Conservation (phyloP, 23 tunicate genomes). For the Aplidium turbinatum region DNA sequence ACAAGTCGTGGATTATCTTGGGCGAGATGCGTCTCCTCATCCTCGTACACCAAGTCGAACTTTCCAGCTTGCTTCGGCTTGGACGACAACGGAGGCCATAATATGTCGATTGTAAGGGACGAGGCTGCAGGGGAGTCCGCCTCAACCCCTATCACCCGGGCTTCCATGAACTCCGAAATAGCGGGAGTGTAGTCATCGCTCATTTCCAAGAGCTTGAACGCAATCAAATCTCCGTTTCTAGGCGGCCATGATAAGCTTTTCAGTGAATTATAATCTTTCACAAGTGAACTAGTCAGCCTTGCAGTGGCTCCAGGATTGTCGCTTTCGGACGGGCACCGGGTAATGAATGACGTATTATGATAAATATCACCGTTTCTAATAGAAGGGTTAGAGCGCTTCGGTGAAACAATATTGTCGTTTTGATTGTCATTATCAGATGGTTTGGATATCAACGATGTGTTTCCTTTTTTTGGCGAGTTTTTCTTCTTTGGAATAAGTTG, state of each 20-base stretch:
- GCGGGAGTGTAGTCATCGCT: slow-evolving; percentile 67
- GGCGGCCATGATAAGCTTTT: slow-evolving; percentile 69
- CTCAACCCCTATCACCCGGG: slow-evolving; percentile 20
- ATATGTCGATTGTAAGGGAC: background rate
- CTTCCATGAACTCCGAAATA: slow-evolving; percentile 52
- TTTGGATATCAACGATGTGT: too few species aligned
- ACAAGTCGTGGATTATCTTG: background rate
- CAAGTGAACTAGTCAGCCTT: too few species aligned
- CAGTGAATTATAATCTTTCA: slow-evolving; percentile 35
- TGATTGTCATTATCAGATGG: too few species aligned
- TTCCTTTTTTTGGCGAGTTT: too few species aligned
- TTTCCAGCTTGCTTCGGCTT: slow-evolving; percentile 16
- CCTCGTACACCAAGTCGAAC: slow-evolving; percentile 56
- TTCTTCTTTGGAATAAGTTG: too few species aligned
- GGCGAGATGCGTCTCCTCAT: slow-evolving; percentile 15
- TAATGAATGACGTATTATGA: too few species aligned
- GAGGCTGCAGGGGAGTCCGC: background rate
- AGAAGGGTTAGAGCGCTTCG: too few species aligned
- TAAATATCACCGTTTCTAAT: too few species aligned
- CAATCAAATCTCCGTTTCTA: slow-evolving; percentile 50
- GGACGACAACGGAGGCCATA: background rate
- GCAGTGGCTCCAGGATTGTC: too few species aligned
- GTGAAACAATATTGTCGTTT: too few species aligned
- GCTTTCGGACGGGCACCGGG: too few species aligned
- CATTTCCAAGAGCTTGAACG: slow-evolving; percentile 68